phyloP scores from a whole-genome alignment of 1,140 invertebrate genomes.

The Helicorthomorpha holstii region DNA sequence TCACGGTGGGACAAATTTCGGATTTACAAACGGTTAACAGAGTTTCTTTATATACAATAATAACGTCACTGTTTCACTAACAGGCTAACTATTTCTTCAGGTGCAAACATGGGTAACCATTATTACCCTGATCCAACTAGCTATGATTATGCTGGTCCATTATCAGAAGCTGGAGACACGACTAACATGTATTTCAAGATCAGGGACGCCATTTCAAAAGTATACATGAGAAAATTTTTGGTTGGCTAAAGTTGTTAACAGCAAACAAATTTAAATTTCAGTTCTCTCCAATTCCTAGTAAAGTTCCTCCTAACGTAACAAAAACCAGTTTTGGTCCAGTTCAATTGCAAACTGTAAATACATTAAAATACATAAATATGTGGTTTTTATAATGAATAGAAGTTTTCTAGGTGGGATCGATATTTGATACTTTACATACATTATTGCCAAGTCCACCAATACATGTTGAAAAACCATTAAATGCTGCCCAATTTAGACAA shows the following conservation, averaged over 20 bases:
- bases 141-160: conserved; percentile 72
- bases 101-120: neutral
- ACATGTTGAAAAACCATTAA: neutral
- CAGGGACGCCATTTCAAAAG: conserved; percentile 42
- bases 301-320: conserved; percentile 27
- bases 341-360: conserved; percentile 25
- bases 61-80: neutral
- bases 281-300: conserved; percentile 28
- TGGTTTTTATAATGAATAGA: too few relatives aligned
- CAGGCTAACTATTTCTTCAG: neutral
- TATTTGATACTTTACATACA: neutral
- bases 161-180: conserved; percentile 62
- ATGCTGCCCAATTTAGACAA: too few relatives aligned
- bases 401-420: neutral
- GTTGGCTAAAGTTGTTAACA: conserved; percentile 1
- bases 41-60: too few relatives aligned
- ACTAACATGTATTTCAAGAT: conserved; percentile 64
- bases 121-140: conserved; percentile 36
- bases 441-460: neutral
- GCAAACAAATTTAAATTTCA: conserved; percentile 17
- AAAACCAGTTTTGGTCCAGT: conserved; percentile 37
- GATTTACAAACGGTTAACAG: conserved; percentile 40
- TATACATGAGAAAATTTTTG: conserved; percentile 18
- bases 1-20: conserved; percentile 56
- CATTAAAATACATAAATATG: conserved; percentile 30